Conservation (phyloP, 1,140 invertebrate genomes). For the Drosophila lini region DNA sequence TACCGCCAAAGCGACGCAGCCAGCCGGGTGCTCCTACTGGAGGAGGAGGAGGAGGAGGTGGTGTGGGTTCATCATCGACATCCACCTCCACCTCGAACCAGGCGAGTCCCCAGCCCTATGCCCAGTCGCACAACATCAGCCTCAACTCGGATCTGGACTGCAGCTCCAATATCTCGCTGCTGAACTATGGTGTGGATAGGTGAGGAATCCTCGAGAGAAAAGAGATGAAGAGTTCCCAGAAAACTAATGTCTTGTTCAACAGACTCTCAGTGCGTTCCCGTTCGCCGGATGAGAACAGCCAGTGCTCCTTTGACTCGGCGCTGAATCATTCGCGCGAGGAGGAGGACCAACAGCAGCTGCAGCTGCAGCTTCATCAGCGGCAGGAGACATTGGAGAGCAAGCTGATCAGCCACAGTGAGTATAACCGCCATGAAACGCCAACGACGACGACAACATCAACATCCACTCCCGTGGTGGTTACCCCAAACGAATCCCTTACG, state of each 20-base stretch:
- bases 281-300: slow-evolving; percentile 89
- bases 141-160: slow-evolving; percentile 85
- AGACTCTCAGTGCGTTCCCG: slow-evolving; percentile 87
- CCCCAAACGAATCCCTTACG: slow-evolving; percentile 8
- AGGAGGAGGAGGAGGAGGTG: background rate
- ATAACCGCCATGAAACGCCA: slow-evolving; percentile 6
- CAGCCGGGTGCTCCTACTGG: slow-evolving; percentile 75
- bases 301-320: slow-evolving; percentile 93
- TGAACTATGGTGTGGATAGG: slow-evolving; percentile 86
- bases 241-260: background rate
- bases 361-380: slow-evolving; percentile 32
- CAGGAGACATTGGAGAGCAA: slow-evolving; percentile 52
- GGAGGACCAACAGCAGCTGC: slow-evolving; percentile 85
- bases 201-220: slow-evolving; percentile 37
- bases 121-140: slow-evolving; percentile 73
- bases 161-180: slow-evolving; percentile 85
- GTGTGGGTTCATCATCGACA: slow-evolving; percentile 25
- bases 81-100: slow-evolving; percentile 57
- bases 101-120: slow-evolving; percentile 70
- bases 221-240: no score
- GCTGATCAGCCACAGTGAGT: slow-evolving; percentile 71
- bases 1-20: slow-evolving; percentile 90
- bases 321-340: slow-evolving; percentile 92
- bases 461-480: slow-evolving; percentile 26
- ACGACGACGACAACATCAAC: background rate